Conservation (phyloP, 2,797 vertebrate species). For the Chelon auratus region DNA sequence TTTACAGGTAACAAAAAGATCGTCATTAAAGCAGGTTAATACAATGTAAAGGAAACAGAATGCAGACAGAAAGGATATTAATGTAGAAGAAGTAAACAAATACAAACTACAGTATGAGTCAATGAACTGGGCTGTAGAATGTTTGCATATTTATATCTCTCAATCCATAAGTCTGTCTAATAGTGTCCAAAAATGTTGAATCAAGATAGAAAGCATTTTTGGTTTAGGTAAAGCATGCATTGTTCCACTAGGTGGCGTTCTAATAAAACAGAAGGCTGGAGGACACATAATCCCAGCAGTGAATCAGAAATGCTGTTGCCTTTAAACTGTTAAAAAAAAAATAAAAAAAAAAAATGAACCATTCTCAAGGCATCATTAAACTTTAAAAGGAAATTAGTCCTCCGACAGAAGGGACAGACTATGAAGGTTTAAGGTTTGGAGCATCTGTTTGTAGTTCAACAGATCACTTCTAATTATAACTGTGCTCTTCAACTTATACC, state of each 20-base stretch:
- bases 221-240: slow-evolving; percentile 16
- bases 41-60: not conserved
- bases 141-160: not conserved
- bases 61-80: not conserved
- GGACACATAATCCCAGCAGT: not conserved
- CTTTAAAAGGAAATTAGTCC: not conserved
- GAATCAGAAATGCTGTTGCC: slow-evolving; percentile 1
- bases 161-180: too few species aligned
- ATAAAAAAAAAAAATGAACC: too few species aligned
- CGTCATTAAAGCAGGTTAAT: not conserved
- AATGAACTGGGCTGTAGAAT: too few species aligned
- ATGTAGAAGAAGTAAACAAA: not conserved
- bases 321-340: not conserved
- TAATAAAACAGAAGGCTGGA: slow-evolving; percentile 11
- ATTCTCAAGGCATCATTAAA: not conserved
- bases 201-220: not conserved
- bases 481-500: too few species aligned
- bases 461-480: too few species aligned
- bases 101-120: too few species aligned
- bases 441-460: too few species aligned
- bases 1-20: not conserved
- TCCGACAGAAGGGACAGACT: too few species aligned
- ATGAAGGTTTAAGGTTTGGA: too few species aligned
- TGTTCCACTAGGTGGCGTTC: slow-evolving; percentile 69
- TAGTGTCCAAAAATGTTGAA: too few species aligned